Evolutionary conservation across 2,113 vertebrate species (phyloP).

Genomic region (Cynocephalus volans): DNA sequence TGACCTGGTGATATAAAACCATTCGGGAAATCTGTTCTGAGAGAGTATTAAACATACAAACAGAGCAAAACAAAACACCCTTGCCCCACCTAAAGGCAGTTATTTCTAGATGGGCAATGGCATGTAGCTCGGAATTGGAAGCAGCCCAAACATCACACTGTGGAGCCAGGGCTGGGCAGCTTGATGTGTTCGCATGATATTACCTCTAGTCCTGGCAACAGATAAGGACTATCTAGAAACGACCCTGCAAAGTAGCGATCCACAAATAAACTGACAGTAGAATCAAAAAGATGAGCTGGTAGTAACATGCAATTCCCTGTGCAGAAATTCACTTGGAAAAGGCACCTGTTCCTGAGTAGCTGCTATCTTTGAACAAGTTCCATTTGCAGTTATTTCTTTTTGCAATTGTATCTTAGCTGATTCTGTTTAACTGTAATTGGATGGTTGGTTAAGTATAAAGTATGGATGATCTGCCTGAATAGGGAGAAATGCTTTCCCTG

Average conservation of each 20-base stretch:
- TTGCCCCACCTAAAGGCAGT: not conserved
- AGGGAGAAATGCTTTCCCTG: not conserved
- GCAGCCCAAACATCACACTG: too few relatives aligned
- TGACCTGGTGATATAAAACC: not conserved
- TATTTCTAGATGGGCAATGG: not conserved
- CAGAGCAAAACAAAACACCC: not conserved
- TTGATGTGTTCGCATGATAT: too few relatives aligned
- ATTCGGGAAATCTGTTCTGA: not conserved
- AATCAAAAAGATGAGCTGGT: not conserved
- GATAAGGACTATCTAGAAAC: not conserved
- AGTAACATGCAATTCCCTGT: accelerated
- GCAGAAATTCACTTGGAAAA: not conserved
- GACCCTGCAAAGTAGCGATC: not conserved
- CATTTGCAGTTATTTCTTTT: not conserved
- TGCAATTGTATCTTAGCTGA: not conserved
- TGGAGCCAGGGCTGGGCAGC: not conserved
- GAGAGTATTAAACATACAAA: not conserved
- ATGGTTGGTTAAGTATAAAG: not conserved
- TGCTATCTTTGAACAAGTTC: not conserved
- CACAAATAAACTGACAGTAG: not conserved
- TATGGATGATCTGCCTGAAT: not conserved
- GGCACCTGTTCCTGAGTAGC: not conserved
- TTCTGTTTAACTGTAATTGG: not conserved
- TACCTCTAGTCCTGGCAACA: not conserved
- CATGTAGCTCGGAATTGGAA: not conserved